Evolutionary conservation across 2,797 vertebrate species (phyloP).

Genomic region (Acanthurus tractus): DNA sequence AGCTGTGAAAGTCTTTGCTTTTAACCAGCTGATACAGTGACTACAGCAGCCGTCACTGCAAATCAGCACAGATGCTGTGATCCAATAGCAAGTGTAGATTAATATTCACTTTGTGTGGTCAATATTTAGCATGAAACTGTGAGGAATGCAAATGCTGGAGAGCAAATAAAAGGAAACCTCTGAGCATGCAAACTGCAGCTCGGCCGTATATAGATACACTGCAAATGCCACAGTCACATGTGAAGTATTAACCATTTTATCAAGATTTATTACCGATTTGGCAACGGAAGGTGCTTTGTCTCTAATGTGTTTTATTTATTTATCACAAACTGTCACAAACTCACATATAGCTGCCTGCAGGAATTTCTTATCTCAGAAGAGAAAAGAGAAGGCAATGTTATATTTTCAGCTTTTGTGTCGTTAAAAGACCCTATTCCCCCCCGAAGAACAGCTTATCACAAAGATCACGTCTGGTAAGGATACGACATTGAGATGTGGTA

Average conservation of each 20-base stretch:
- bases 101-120: conserved; percentile 42
- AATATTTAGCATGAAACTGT: conserved; percentile 59
- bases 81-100: conserved; percentile 19
- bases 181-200: conserved; percentile 30
- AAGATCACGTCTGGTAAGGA: conserved; percentile 67
- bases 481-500: conserved; percentile 81
- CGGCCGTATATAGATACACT: conserved; percentile 39
- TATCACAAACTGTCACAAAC: conserved; percentile 73
- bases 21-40: conserved; percentile 35
- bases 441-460: conserved; percentile 73
- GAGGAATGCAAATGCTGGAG: conserved; percentile 73
- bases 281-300: conserved; percentile 79
- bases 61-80: conserved; percentile 30
- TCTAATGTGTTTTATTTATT: conserved; percentile 34
- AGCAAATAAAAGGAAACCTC: conserved; percentile 18
- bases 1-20: conserved; percentile 17
- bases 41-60: conserved; percentile 42
- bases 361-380: conserved; percentile 69
- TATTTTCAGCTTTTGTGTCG: conserved; percentile 70
- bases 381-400: conserved; percentile 77
- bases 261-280: conserved; percentile 52
- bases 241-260: conserved; percentile 50
- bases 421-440: conserved; percentile 40
- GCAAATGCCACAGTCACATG: conserved; percentile 52
- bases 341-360: conserved; percentile 82